Conservation (phyloP, 2,888 invertebrate genomes). For the Coelinius sp. region DNA sequence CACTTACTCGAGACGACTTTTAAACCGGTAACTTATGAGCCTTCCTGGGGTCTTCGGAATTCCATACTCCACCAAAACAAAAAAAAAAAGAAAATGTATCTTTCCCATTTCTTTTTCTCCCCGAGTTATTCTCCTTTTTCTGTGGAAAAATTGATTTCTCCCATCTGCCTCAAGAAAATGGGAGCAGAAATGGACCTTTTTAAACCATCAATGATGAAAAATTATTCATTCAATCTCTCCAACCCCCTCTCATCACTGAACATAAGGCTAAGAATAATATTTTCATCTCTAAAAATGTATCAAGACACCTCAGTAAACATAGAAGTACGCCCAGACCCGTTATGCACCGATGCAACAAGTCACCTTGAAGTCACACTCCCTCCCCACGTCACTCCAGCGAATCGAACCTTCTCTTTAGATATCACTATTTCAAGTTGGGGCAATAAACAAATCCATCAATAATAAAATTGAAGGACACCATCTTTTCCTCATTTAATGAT, state of each 20-base stretch:
- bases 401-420: slow-evolving; percentile 26
- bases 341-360: slow-evolving; percentile 55
- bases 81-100: background rate
- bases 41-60: slow-evolving; percentile 20
- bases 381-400: slow-evolving; percentile 12
- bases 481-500: slow-evolving; percentile 15
- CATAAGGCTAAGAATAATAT: background rate
- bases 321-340: slow-evolving; percentile 41
- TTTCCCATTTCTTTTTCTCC: background rate
- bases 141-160: background rate
- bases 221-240: too few relatives aligned
- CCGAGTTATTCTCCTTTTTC: background rate
- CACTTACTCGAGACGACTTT: slow-evolving; percentile 34
- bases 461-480: slow-evolving; percentile 19
- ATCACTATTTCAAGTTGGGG: slow-evolving; percentile 14
- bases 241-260: background rate
- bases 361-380: slow-evolving; percentile 50
- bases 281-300: slow-evolving; percentile 30
- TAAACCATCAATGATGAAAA: background rate
- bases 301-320: slow-evolving; percentile 19
- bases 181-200: background rate
- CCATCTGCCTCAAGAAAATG: background rate
- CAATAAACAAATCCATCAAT: slow-evolving; percentile 18
- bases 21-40: slow-evolving; percentile 22
- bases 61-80: background rate